Percentiles rank a stretch among this genome's conserved stretches.
Conservation (phyloP, 2,888 invertebrate species). For the Brenthis ino region DNA sequence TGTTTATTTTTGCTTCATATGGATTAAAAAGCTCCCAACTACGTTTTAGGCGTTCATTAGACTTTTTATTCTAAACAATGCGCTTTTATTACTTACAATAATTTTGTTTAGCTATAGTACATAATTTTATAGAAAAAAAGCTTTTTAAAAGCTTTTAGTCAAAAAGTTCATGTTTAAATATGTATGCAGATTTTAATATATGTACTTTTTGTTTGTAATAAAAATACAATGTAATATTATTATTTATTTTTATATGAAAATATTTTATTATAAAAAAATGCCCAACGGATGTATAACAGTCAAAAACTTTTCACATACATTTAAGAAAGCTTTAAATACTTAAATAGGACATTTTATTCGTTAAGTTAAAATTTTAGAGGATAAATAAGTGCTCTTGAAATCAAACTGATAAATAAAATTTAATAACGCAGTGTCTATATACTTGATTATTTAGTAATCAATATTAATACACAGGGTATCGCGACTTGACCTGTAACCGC, state of each 20-base stretch:
- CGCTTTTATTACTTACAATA: slow-evolving; percentile 14
- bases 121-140: neutral
- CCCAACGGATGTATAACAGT: no score
- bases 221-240: no score
- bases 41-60: slow-evolving; percentile 54
- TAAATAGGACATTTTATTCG: no score
- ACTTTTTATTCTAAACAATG: slow-evolving; percentile 40
- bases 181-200: no score
- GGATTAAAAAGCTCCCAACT: slow-evolving; percentile 79
- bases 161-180: no score
- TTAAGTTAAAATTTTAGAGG: no score
- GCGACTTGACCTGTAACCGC: slow-evolving; percentile 37
- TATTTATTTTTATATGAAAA: no score
- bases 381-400: slow-evolving; percentile 1
- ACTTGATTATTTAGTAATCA: slow-evolving; percentile 50
- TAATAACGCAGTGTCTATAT: slow-evolving; percentile 3
- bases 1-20: slow-evolving; percentile 79
- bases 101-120: slow-evolving; percentile 8
- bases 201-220: no score
- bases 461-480: slow-evolving; percentile 50
- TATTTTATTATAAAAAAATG: no score
- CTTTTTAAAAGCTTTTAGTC: no score
- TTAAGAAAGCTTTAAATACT: no score
- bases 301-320: no score
- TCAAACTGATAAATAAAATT: slow-evolving; percentile 2